Base-by-base conservation (phyloP, 1,140 invertebrate species). In the Bombus fervidus region DNA sequence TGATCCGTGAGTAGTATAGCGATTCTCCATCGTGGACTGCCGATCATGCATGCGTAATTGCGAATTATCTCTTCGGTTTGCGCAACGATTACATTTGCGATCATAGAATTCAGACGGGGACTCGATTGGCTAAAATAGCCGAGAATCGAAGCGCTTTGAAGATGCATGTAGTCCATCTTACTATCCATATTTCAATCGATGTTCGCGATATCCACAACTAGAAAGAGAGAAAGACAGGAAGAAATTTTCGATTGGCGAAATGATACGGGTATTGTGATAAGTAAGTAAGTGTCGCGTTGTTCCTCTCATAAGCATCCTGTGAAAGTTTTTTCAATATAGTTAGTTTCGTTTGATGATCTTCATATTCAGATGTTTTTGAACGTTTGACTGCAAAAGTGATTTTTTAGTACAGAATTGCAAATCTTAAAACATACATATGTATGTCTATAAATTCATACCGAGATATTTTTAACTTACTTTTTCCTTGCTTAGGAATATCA, bases 41-140 rank as follows among this genome's bases (percentile, higher is more conserved):
- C 74, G 76, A 87, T 91, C 74, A 57, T 87, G 91, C 86, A 93
- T 92, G 85, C 87, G 90, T 93, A 93, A 93, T 92, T 91, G 80
- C 86, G 82, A 86, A 92, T 92, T 93, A 92, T 92, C 90, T 75
- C 74, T 41, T 83, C 81, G 81, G 18, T 79, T 93, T 93, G 82
- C 86, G 90, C 81, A 93, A 92, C 76, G 43, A 80, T 87, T 83
- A 64, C 72, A 57, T 71, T 80, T 22, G 31, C 66, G 68, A 69
- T 37, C 75, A 39, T 43, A 59, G 64, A 77, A 71, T 81, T 75
- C 37, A 74, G 59, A 79, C 28, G 47, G 31, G 81, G 31, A 62
- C 28, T 4, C 59, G 59, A 62, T n/a, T 62, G 28, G 3, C 28
- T 62, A n/a, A n/a, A 62, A n/a, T 62, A 28, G 34, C 18, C 18